A percentile compares a stretch with the other conserved stretches of the same genome.
Conservation (phyloP, 2,113 vertebrate species). For the Channa maculata region DNA sequence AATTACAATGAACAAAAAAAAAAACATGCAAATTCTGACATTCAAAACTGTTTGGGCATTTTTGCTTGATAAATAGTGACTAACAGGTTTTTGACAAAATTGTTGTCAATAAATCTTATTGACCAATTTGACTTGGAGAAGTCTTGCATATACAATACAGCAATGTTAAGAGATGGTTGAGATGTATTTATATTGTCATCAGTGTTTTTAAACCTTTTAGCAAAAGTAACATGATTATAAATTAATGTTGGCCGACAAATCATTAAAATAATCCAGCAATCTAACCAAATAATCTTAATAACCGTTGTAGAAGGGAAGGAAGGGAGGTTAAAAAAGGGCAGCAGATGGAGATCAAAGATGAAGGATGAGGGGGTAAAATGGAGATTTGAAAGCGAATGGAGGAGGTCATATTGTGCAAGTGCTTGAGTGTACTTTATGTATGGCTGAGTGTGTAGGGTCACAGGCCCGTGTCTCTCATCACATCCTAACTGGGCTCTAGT, state of each 20-base stretch:
- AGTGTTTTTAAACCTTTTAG: no score
- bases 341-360: conserved; percentile 55
- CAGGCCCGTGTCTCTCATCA: conserved; percentile 91
- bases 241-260: neutral
- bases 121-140: no score
- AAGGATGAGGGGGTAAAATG: neutral
- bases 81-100: no score
- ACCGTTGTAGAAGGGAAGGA: neutral
- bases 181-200: no score
- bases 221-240: neutral
- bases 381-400: conserved; percentile 44
- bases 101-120: no score
- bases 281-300: neutral
- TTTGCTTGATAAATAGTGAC: neutral
- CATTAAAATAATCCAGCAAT: neutral
- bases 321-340: conserved; percentile 24
- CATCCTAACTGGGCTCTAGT: conserved; percentile 66
- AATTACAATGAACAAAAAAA: no score
- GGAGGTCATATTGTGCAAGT: conserved; percentile 40
- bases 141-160: no score
- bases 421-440: conserved; percentile 39
- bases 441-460: conserved; percentile 84
- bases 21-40: no score
- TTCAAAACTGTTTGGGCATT: neutral
- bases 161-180: no score